phyloP scores from a whole-genome alignment of 2,888 invertebrate genomes.

The Orthosia cruda region DNA sequence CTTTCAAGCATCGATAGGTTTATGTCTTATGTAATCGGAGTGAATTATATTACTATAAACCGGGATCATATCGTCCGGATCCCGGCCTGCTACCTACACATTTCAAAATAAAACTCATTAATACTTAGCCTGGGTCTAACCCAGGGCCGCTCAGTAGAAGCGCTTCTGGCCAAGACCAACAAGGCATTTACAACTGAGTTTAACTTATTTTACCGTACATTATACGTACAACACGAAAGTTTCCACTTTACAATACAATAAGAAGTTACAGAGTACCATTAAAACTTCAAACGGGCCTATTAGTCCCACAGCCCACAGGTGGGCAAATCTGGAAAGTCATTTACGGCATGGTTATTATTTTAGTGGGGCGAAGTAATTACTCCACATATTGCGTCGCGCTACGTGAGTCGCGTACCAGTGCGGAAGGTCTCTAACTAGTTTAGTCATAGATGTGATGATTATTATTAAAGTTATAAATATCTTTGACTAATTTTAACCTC shows the following conservation, averaged over 20 bases:
- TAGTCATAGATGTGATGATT: constrained; percentile 19
- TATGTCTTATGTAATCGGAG: no score
- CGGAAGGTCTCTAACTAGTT: constrained; percentile 29
- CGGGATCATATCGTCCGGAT: no score
- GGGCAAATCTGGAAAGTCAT: constrained; percentile 64
- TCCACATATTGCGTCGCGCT: constrained; percentile 51
- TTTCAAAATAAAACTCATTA: no score
- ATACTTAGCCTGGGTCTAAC: no score
- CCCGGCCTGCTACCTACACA: no score
- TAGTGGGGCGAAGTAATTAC: constrained; percentile 67
- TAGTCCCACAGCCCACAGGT: constrained; percentile 64
- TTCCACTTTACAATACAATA: constrained; percentile 28
- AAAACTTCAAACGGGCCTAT: constrained; percentile 48
- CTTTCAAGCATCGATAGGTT: no score
- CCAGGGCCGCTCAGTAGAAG: no score
- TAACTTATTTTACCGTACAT: background rate
- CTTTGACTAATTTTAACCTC: no score
- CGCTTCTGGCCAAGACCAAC: no score
- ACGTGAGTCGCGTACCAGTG: constrained; percentile 61
- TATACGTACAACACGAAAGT: constrained; percentile 4
- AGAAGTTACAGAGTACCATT: constrained; percentile 48
- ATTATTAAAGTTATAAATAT: constrained; percentile 24
- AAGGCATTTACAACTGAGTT: background rate
- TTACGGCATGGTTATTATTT: constrained; percentile 64
- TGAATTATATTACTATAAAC: no score